These are phyloP conservation scores for Nipponacmea schrenckii DNA, from an alignment of 2,888 invertebrate genomes.

Conservation along the genomic window DNA sequence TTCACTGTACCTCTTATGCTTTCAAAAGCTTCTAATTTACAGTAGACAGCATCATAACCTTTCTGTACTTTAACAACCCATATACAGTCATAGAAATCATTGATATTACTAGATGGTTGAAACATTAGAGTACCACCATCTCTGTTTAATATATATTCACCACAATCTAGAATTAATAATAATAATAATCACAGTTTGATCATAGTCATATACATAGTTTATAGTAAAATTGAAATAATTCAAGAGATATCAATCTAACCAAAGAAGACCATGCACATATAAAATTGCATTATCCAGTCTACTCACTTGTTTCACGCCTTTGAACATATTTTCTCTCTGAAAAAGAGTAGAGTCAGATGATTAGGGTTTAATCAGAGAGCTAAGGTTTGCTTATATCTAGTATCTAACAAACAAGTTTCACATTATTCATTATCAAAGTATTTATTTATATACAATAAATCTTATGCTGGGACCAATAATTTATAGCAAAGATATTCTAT, in stretches of 20 bases:
- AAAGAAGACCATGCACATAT: too few species aligned
- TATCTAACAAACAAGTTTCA: too few species aligned
- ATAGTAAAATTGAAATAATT: too few species aligned
- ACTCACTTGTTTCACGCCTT: conserved; percentile 29
- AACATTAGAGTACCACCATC: conserved; percentile 42
- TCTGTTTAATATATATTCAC: conserved; percentile 26
- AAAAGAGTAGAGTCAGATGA: neutral
- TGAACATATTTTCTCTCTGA: conserved; percentile 19
- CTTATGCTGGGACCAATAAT: too few species aligned
- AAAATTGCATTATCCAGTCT: neutral
- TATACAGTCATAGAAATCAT: conserved; percentile 43
- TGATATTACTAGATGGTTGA: conserved; percentile 14
- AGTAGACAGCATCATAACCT: conserved; percentile 33
- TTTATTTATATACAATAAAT: too few species aligned
- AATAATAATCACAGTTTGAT: too few species aligned
- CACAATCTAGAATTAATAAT: conserved; percentile 24
- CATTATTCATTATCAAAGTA: too few species aligned
- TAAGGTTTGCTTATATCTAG: too few species aligned
- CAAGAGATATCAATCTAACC: too few species aligned
- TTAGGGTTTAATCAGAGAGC: neutral
- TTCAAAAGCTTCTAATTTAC: conserved; percentile 24
- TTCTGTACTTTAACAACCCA: conserved; percentile 48
- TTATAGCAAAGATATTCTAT: too few species aligned
- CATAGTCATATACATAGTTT: too few species aligned
- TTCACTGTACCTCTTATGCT: neutral